Evolutionary conservation across 2,797 vertebrate species (phyloP), one percentile per base, ranked within the genome.

Genomic region (Cyclopterus lumpus): DNA sequence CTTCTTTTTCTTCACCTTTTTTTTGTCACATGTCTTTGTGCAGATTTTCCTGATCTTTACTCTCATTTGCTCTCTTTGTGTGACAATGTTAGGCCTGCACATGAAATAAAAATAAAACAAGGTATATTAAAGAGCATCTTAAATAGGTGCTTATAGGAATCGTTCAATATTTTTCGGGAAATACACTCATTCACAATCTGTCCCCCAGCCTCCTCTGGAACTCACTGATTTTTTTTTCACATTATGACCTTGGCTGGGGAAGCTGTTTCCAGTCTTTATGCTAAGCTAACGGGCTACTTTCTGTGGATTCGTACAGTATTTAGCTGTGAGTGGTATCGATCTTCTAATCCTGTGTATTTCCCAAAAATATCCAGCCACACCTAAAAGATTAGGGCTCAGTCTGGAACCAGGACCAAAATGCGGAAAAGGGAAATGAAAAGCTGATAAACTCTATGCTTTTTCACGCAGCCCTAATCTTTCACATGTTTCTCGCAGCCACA

Each of bases 381-480:
- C 24, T 38, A 64, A 8, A 34, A 44, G 61, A 59, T 59, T 3
- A 32, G n/a, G 10, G 11, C 42, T 44, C 20, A 44, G 26, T 20
- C 48, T 18, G n/a, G n/a, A n/a, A n/a, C n/a, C n/a, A n/a, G n/a
- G n/a, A n/a, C n/a, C n/a, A n/a, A n/a, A n/a, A n/a, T n/a, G n/a
- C n/a, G n/a, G n/a, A n/a, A n/a, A n/a, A n/a, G n/a, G n/a, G n/a
- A n/a, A 48, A 57, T 20, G 11, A 8, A 63, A 54, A 7, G 1
- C 26, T 32, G 49, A 34, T 11, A 14, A 10, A 34, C 10, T 36
- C 30, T 1, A 34, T 4, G 30, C 42, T 60, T 51, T 78, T 24
- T 26, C 65, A 77, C 89, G 80, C 75, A 67, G 72, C 75, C 68
- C 40, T 30, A 22, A 38, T 8, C 32, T 71, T 59, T 66, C 38